Evolutionary conservation across 2,113 vertebrate species (phyloP).

Genomic region (Panthera leo): DNA sequence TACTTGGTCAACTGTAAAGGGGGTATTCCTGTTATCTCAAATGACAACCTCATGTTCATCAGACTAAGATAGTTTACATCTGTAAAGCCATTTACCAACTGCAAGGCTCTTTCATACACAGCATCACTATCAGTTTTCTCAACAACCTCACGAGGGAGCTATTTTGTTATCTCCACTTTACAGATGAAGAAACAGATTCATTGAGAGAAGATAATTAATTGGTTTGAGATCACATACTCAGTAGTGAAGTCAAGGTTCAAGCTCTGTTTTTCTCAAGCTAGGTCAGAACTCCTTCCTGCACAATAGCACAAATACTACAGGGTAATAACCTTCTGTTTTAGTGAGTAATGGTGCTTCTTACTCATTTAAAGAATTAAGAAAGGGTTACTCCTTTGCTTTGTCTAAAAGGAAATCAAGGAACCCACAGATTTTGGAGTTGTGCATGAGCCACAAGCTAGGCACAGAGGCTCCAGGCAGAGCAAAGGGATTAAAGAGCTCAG

Average conservation of each 20-base stretch:
- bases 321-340: not conserved
- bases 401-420: not conserved
- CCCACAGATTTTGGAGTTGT: not conserved
- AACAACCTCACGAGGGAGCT: not conserved
- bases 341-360: not conserved
- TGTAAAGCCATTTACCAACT: not conserved
- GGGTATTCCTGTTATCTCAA: not conserved
- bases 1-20: not conserved
- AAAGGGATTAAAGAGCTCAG: not conserved
- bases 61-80: not conserved
- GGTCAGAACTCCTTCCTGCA: not conserved
- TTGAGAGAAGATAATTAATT: not conserved
- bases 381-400: not conserved
- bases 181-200: not conserved
- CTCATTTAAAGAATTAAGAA: not conserved
- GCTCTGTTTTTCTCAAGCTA: not conserved
- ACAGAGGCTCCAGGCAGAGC: not conserved
- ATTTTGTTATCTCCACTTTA: slow-evolving; percentile 7
- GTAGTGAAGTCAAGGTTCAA: not conserved
- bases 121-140: not conserved
- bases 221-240: not conserved
- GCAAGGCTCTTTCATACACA: not conserved
- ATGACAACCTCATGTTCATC: not conserved
- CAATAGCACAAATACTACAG: not conserved
- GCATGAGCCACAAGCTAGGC: not conserved